Percentiles rank a stretch among this genome's conserved stretches.
Evolutionary conservation across 2,113 vertebrate genomes (phyloP).

Genomic region (Chitala chitala): DNA sequence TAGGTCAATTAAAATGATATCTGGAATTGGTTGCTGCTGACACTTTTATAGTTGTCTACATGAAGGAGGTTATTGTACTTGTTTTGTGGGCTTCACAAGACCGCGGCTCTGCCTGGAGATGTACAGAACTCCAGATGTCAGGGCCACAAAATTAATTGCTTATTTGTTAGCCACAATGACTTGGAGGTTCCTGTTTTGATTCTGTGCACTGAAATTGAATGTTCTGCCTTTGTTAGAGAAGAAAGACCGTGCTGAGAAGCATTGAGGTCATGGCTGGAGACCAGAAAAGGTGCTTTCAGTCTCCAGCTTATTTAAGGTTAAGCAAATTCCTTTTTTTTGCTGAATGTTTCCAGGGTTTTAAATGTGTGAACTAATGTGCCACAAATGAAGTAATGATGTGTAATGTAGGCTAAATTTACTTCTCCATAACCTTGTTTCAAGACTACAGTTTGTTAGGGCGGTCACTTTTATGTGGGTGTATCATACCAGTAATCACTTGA

Average conservation of each 20-base stretch:
- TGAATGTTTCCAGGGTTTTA: no score
- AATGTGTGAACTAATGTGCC: no score
- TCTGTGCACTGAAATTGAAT: conserved; percentile 19
- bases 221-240: conserved; percentile 37
- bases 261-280: neutral
- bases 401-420: no score
- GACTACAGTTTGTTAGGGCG: no score
- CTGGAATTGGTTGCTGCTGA: conserved; percentile 42
- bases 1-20: conserved; percentile 42
- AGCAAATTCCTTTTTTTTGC: no score
- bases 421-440: no score
- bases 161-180: conserved; percentile 40
- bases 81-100: conserved; percentile 31
- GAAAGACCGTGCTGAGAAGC: neutral
- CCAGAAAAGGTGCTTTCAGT: neutral
- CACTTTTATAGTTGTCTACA: conserved; percentile 36
- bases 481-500: no score
- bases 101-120: conserved; percentile 43
- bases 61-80: conserved; percentile 44
- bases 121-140: conserved; percentile 54
- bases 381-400: no score
- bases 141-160: conserved; percentile 44
- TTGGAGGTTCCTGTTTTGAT: conserved; percentile 50
- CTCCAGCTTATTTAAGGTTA: neutral
- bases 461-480: no score